These are phyloP conservation scores for Andrena bicolor DNA, from an alignment of 2,888 invertebrate genomes.

Conservation along the genomic window DNA sequence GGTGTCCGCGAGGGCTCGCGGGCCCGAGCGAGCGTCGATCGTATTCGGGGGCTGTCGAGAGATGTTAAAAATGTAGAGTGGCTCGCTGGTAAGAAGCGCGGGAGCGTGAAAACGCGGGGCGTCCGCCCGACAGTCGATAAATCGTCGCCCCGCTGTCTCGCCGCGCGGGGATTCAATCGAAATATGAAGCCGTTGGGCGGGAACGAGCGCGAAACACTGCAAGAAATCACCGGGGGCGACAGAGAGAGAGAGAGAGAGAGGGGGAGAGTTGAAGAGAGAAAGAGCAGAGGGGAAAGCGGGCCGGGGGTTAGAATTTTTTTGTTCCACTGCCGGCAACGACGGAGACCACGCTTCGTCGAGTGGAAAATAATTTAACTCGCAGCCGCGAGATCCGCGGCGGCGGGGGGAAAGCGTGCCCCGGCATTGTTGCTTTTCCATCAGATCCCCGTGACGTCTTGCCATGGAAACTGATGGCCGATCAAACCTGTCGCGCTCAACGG, in stretches of 20 bases:
- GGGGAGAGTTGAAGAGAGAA: too few species aligned
- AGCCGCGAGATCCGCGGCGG: slow-evolving; percentile 4
- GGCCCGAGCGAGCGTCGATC: slow-evolving; percentile 3
- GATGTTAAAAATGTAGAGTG: slow-evolving; percentile 12
- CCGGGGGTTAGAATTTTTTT: slow-evolving; percentile 18
- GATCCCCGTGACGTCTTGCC: slow-evolving; percentile 5
- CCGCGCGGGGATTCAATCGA: slow-evolving; percentile 39
- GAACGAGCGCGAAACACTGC: slow-evolving; percentile 19
- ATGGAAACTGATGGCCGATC: slow-evolving; percentile 18
- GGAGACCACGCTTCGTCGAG: slow-evolving; percentile 33
- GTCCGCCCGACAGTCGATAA: slow-evolving; percentile 40
- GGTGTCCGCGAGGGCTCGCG: slow-evolving; percentile 1
- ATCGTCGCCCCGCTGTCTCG: slow-evolving; percentile 38
- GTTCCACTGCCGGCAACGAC: slow-evolving; percentile 13
- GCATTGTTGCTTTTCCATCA: slow-evolving; percentile 23
- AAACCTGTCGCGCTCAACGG: neutral
- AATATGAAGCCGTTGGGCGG: slow-evolving; percentile 35
- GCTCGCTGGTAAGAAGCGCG: slow-evolving; percentile 25
- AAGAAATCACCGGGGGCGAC: slow-evolving; percentile 12
- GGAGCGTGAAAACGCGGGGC: slow-evolving; percentile 34
- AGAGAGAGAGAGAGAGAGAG: slow-evolving; percentile 5
- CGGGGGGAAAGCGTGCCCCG: neutral
- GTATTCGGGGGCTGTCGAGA: neutral
- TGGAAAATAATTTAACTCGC: slow-evolving; percentile 61
- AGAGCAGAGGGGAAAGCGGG: neutral